phyloP scores from a whole-genome alignment of 2,797 vertebrate genomes.

The Gambusia yucatana region DNA sequence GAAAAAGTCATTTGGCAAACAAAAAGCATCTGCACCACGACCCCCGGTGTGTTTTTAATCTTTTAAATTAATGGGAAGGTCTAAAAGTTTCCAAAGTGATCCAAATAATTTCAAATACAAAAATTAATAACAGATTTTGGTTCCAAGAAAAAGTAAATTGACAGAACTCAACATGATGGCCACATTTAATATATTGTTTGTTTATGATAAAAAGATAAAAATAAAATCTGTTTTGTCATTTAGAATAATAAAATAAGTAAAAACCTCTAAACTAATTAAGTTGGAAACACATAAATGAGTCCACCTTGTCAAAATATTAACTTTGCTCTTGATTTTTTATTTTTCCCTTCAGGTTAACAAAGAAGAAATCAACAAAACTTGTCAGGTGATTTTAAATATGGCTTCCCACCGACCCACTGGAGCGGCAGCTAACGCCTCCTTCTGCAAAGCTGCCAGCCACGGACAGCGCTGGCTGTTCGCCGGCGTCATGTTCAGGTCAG shows the following conservation, averaged over 20 bases:
- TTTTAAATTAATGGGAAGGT: no score
- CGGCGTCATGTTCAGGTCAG: conserved; percentile 87
- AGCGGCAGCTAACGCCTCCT: conserved; percentile 67
- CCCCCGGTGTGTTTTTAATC: no score
- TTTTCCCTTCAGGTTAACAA: conserved; percentile 77
- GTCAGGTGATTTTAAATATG: rapidly evolving
- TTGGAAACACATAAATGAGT: not conserved
- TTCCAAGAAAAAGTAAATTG: no score
- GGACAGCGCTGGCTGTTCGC: conserved; percentile 89
- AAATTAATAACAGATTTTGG: no score
- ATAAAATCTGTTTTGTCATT: not conserved
- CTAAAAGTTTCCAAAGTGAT: no score
- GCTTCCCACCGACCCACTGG: conserved; percentile 68
- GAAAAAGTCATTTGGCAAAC: no score
- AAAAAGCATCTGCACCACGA: no score
- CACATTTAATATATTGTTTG: no score
- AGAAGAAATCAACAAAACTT: conserved; percentile 41
- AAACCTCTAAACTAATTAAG: not conserved
- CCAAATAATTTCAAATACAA: no score
- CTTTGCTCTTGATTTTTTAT: not conserved
- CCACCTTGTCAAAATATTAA: not conserved
- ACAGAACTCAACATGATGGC: no score
- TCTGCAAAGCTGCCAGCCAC: conserved; percentile 57
- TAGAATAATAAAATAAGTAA: not conserved
- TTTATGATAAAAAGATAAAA: no score